These are phyloP conservation scores for Pteronotus mesoamericanus DNA, from an alignment of 2,797 vertebrate genomes.

Conservation along the genomic window DNA sequence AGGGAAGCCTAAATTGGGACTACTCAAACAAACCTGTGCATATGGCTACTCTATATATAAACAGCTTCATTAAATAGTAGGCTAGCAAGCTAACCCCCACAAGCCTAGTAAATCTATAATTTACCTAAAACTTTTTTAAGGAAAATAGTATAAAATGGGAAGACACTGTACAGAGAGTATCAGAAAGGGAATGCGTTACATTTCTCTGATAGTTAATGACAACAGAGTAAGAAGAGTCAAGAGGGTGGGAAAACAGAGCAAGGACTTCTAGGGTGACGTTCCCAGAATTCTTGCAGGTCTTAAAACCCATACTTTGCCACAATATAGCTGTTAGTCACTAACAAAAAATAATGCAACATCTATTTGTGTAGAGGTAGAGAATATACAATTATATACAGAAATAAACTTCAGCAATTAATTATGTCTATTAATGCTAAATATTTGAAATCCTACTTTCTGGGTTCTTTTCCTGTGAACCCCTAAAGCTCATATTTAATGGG, in stretches of 20 bases:
- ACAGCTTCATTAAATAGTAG: neutral
- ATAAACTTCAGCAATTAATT: neutral
- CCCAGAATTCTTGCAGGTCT: neutral
- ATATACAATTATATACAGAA: neutral
- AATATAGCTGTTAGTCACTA: neutral
- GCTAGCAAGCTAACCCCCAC: neutral
- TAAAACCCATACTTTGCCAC: neutral
- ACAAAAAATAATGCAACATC: neutral
- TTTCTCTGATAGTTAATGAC: neutral
- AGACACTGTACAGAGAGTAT: neutral
- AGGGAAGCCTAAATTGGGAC: neutral
- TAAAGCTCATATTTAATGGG: neutral
- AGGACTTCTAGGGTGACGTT: neutral
- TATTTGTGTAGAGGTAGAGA: neutral
- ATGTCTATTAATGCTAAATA: neutral
- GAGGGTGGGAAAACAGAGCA: too few relatives aligned
- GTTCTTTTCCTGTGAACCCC: neutral
- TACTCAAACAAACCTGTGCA: neutral
- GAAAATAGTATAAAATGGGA: neutral
- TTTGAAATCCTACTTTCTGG: neutral
- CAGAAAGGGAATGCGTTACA: neutral
- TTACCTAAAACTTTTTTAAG: neutral
- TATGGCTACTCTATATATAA: neutral
- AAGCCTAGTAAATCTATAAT: neutral
- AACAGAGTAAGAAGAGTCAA: neutral